Conservation (phyloP, 2,113 vertebrate species). For the Dasyurus viverrinus region DNA sequence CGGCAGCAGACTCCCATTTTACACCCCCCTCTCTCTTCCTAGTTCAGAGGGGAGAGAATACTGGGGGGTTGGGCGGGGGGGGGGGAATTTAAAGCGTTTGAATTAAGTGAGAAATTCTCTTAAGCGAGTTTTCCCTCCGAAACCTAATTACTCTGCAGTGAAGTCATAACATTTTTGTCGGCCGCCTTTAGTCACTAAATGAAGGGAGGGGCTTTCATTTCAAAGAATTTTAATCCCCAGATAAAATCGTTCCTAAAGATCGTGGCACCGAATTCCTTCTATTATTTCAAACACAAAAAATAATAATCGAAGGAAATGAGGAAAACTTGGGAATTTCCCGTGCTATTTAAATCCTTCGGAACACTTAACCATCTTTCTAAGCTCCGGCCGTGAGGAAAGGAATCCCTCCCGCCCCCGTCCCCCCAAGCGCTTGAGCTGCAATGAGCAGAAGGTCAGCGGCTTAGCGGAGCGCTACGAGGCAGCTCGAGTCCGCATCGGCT, state of each 20-base stretch:
- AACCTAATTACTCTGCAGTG: conserved; percentile 14
- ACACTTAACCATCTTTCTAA: not conserved
- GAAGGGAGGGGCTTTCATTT: conserved; percentile 65
- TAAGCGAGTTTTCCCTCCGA: not conserved
- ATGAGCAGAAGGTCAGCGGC: not conserved
- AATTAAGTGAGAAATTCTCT: not conserved
- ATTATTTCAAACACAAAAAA: conserved; percentile 65
- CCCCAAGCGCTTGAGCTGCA: not conserved
- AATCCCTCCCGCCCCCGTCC: not conserved
- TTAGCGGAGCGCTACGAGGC: not conserved
- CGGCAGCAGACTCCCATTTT: not conserved
- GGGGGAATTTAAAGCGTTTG: not conserved
- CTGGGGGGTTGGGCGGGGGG: not conserved
- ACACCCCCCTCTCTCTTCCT: not conserved
- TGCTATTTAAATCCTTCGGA: conserved; percentile 76
- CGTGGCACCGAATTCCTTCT: conserved; percentile 72
- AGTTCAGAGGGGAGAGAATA: not conserved
- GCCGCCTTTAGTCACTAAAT: conserved; percentile 46
- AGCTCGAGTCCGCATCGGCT: not conserved
- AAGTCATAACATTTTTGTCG: conserved; percentile 19
- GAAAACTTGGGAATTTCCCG: conserved; percentile 81
- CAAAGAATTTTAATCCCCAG: conserved; percentile 71
- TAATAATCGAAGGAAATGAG: conserved; percentile 80
- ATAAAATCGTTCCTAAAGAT: conserved; percentile 75
- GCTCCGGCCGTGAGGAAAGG: not conserved